These are phyloP conservation scores for Tribolium freemani DNA, from an alignment of 2,888 invertebrate genomes.

Conservation along the genomic window DNA sequence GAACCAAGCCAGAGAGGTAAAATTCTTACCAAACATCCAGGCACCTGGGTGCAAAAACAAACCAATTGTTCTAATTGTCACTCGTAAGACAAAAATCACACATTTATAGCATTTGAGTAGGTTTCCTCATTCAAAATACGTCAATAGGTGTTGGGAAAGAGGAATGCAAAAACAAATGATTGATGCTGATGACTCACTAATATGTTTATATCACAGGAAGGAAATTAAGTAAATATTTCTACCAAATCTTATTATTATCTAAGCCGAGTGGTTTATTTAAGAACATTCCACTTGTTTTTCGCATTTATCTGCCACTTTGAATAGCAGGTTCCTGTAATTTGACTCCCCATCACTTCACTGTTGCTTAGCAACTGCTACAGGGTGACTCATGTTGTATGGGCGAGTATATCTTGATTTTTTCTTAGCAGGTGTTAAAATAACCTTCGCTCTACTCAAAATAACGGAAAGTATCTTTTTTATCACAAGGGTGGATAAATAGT, in stretches of 20 bases:
- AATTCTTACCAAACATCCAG: not conserved
- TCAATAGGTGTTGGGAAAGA: not conserved
- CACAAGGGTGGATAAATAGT: too few relatives aligned
- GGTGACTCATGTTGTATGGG: too few relatives aligned
- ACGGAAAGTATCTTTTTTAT: too few relatives aligned
- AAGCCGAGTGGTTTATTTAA: slow-evolving; percentile 2
- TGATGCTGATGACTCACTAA: slow-evolving; percentile 30
- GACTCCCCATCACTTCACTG: not conserved
- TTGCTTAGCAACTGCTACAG: too few relatives aligned
- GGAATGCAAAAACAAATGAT: slow-evolving; percentile 33
- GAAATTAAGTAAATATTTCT: slow-evolving; percentile 23
- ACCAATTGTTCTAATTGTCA: not conserved
- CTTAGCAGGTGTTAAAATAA: too few relatives aligned
- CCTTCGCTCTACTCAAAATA: too few relatives aligned
- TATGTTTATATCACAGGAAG: slow-evolving; percentile 24
- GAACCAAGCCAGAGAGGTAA: slow-evolving; percentile 91
- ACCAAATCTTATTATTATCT: slow-evolving; percentile 26
- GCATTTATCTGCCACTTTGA: not conserved
- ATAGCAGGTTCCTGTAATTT: not conserved
- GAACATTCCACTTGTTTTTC: not conserved
- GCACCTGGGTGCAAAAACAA: not conserved
- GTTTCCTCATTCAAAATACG: not conserved
- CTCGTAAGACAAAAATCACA: not conserved
- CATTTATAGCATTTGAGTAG: not conserved
- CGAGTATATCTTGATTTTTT: too few relatives aligned